Percentiles rank a stretch among this genome's conserved stretches.
Conservation (phyloP, 2,888 invertebrate species). For the Phragmatobia fuliginosa region DNA sequence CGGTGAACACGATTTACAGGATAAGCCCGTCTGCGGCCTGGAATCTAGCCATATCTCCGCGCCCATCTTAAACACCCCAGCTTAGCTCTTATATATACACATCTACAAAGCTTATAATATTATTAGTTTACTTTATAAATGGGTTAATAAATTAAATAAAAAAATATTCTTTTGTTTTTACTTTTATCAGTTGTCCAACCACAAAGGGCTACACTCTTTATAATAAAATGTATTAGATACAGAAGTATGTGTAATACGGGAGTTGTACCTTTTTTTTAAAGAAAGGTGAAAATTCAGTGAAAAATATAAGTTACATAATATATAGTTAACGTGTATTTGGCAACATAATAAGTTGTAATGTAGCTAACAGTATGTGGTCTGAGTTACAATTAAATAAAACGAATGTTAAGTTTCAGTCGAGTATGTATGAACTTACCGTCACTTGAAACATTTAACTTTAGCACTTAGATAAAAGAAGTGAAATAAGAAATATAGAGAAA, state of each 20-base stretch:
- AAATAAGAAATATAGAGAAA: neutral
- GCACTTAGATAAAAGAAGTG: neutral
- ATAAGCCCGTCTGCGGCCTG: neutral
- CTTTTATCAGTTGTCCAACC: too few relatives aligned
- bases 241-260: too few relatives aligned
- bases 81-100: neutral
- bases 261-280: too few relatives aligned
- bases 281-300: too few relatives aligned
- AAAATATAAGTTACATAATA: too few relatives aligned
- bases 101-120: neutral
- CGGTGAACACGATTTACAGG: neutral
- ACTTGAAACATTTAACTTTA: neutral
- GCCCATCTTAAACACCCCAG: constrained; percentile 29
- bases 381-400: neutral
- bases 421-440: neutral
- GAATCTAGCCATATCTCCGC: constrained; percentile 21
- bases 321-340: too few relatives aligned
- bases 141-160: neutral
- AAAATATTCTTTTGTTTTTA: too few relatives aligned
- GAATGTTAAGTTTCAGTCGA: neutral
- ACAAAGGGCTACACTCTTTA: too few relatives aligned
- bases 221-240: too few relatives aligned
- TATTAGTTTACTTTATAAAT: neutral
- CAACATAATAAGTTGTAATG: neutral
- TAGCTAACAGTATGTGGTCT: neutral